Base-by-base conservation (phyloP, 1,140 invertebrate genomes). In the Potamilus streckersoni region DNA sequence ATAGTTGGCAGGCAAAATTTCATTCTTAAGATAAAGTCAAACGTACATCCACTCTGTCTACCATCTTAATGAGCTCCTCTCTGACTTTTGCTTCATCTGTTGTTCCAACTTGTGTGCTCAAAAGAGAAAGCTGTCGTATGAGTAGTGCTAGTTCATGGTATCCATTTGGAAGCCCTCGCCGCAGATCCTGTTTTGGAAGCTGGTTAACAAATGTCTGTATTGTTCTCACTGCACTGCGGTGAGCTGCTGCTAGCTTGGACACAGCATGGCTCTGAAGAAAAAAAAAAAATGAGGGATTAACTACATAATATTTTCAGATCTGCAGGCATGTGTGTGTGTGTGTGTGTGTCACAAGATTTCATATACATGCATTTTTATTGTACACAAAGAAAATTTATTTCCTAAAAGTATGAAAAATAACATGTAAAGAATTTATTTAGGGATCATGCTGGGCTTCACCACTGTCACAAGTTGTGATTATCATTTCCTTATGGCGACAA, bases 121-220 rank as follows among this genome's bases (percentile, higher is more conserved):
- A 78, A 16, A 80, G 61, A 12, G 82, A 80, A 56, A 87, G 76
- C 74, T 86, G 85, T 31, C 83, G 73, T 23, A 86, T 80, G 23
- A 87, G 69, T 2, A 81, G 73, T 14, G 84, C 73, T 57, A 87
- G 70, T 58, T 87, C 85, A 61, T 83, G 79, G 76, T 83, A 86
- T 55, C 74, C 75, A n/a, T 80, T 66, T 12, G 86, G 86, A 12
- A 86, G 80, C 27, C 86, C 85, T 49, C 66, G 57, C n/a, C 74
- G 74, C 38, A 86, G 74, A 65, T 86, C 82, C 57, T 85, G 83
- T 57, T 83, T 76, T 17, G 84, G 84, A 2, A 87, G 74, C 55
- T 85, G 80, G 17, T 74, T 78, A 6, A 87, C 83, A 73, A 87
- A 87, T 16, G 80, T 70, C 74, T 87, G 86, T 16, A 87, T 79